Base-by-base conservation (phyloP, 2,888 invertebrate species). In the Hyles lineata region DNA sequence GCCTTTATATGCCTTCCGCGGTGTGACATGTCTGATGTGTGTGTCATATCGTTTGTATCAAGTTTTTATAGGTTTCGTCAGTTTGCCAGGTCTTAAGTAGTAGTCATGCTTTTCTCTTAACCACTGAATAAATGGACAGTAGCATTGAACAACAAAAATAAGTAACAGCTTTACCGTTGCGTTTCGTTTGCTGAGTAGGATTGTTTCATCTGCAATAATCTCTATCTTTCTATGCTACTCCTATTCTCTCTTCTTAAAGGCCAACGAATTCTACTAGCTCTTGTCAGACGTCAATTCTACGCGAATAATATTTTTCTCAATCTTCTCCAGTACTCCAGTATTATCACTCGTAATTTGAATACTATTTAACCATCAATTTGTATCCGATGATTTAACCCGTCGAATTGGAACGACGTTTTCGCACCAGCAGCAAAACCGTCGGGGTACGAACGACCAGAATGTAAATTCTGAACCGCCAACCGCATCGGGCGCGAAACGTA, bases 381-480 rank as follows among this genome's bases (percentile, higher is more conserved):
- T 15, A 17, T 17, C n/a, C n/a, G 17, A 67, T 55, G 43, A 43
- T 55, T 55, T n/a, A n/a, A 55, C 55, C 61, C 17, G 50, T 67
- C 50, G 35, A 67, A 67, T 35, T 21, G 50, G 19, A 29, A 29
- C 61, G 61, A 19, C 67, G 43, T 43, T 67, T 50, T 17, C 6
- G 1, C 63, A 43, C 50, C 63, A 63, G 19, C 60, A 35, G 11
- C 19, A 21, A 32, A 17, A 71, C 11, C 3, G 60, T 52, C n/a
- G 7, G 52, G 23, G 11, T 52, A 23, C n/a, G 61, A 61, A 61
- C 25, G 35, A 71, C 43, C 50, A 35, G 61, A 71, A 71, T 55
- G 55, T 63, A 71, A 32, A 67, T 72, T 50, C 62, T 43, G 19
- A 59, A 63, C 72, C 58, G 63, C 17, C 55, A 43, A 35, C 63